Base-by-base conservation (phyloP, 2,888 invertebrate genomes). In the Pandemis cinnamomeana region DNA sequence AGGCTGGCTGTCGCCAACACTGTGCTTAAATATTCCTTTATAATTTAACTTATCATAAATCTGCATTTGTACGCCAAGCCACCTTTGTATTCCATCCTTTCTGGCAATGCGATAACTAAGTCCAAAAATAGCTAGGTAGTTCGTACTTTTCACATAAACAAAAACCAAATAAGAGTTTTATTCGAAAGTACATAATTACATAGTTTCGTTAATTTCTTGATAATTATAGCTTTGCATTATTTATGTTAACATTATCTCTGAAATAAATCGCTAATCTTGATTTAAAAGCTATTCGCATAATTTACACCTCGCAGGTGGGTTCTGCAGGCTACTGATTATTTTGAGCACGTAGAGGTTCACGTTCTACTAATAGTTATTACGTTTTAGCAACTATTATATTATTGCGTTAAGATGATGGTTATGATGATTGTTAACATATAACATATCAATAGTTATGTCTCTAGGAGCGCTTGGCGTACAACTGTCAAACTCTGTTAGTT, bases 241-340 rank as follows among this genome's bases (percentile, higher is more conserved):
- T 71, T 46, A 64, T 44, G 13, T 36, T 13, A n/a, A 13, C 51
- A 15, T 62, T 55, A 53, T 46, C 63, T 46, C 53, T 20, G 10
- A 27, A 46, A 71, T 44, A 46, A 63, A 53, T 64, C 66, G 46
- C 66, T 66, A 27, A 71, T 71, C 71, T 46, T 41, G 58, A 71
- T 58, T 48, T n/a, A 71, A 48, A 64, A 71, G 41, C 36, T 41
- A 66, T 42, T 8, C 64, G 20, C 46, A 36, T 71, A 46, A 1
- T 60, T 66, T 60, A 11, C 27, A 58, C 15, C 15, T 15, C 8
- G 13, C 13, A 42, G n/a, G 15, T 62, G 42, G 42, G 10, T 42
- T 7, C 42, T 10, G 0, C 36, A n/a, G 13, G 36, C 4, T 41
- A 15, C 7, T n/a, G 10, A 6, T 20, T 20, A 53, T 53, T 55